A percentile compares a stretch with the other conserved stretches of the same genome.
These are phyloP conservation scores for Spondyliosoma cantharus DNA, from an alignment of 2,797 vertebrate genomes.

Conservation along the genomic window DNA sequence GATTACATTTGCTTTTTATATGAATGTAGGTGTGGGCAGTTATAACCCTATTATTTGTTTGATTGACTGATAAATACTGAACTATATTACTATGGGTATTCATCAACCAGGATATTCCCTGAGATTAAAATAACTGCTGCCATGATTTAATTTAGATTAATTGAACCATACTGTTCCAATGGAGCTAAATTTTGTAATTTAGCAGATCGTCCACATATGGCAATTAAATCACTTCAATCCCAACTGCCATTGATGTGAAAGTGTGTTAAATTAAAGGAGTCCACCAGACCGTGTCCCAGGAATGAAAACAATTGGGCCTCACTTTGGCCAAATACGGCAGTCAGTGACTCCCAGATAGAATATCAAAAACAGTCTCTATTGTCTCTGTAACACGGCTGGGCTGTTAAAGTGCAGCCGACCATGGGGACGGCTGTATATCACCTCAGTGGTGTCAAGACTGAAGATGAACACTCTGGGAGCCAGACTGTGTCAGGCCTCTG, in stretches of 20 bases:
- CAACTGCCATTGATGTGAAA: constrained; percentile 50
- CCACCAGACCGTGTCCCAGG: constrained; percentile 58
- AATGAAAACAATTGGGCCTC: constrained; percentile 65
- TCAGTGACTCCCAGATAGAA: constrained; percentile 71
- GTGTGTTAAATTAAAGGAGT: constrained; percentile 69
- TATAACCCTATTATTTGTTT: neutral
- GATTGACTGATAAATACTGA: neutral
- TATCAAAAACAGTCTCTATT: constrained; percentile 80
- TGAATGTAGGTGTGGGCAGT: neutral
- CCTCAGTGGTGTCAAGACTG: constrained; percentile 57
- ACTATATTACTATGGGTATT: neutral
- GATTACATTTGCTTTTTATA: neutral
- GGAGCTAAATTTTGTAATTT: constrained; percentile 43
- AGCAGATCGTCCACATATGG: constrained; percentile 35
- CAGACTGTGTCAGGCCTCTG: constrained; percentile 38
- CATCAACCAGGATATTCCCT: neutral
- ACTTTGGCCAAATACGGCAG: constrained; percentile 54
- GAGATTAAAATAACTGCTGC: constrained; percentile 26
- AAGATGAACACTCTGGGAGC: constrained; percentile 54
- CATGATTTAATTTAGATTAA: constrained; percentile 37
- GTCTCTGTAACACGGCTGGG: constrained; percentile 71
- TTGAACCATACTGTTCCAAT: constrained; percentile 26
- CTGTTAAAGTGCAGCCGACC: constrained; percentile 76
- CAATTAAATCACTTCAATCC: constrained; percentile 63
- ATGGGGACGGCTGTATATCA: constrained; percentile 73